Conservation (phyloP, 2,113 vertebrate species). For the Cryptomyrus ogoouensis region DNA sequence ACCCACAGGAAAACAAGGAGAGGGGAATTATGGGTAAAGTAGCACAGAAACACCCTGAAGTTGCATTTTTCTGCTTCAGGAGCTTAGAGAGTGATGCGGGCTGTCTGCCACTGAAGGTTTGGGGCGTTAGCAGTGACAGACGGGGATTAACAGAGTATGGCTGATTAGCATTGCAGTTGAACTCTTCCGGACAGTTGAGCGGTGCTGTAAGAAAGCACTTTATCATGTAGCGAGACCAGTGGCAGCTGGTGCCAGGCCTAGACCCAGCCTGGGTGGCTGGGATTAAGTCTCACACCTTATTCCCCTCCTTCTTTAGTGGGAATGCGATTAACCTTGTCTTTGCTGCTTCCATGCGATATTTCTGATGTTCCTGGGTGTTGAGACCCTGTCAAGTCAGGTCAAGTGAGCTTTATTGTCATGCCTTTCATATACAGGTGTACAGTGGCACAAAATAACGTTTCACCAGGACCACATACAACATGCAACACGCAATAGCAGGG, state of each 20-base stretch:
- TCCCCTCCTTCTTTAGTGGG: neutral
- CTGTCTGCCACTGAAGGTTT: neutral
- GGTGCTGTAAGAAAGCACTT: neutral
- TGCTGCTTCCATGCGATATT: neutral
- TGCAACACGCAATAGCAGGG: neutral
- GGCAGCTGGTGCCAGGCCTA: neutral
- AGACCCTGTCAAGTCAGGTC: neutral
- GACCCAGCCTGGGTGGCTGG: neutral
- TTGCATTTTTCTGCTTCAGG: neutral
- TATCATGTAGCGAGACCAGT: neutral
- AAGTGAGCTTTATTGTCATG: neutral
- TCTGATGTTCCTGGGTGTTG: neutral
- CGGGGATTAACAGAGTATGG: constrained; percentile 15
- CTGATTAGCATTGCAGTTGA: constrained; percentile 20
- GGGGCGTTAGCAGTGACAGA: constrained; percentile 17
- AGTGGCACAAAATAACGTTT: neutral
- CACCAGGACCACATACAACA: neutral
- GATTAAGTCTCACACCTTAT: neutral
- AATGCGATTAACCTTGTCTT: neutral
- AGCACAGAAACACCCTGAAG: neutral
- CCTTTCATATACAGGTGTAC: neutral
- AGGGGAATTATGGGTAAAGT: neutral
- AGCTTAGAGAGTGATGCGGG: neutral
- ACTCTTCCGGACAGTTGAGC: constrained; percentile 1
- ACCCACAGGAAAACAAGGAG: neutral